Conservation (phyloP, 2,797 vertebrate species). For the Aldrovandia affinis region DNA sequence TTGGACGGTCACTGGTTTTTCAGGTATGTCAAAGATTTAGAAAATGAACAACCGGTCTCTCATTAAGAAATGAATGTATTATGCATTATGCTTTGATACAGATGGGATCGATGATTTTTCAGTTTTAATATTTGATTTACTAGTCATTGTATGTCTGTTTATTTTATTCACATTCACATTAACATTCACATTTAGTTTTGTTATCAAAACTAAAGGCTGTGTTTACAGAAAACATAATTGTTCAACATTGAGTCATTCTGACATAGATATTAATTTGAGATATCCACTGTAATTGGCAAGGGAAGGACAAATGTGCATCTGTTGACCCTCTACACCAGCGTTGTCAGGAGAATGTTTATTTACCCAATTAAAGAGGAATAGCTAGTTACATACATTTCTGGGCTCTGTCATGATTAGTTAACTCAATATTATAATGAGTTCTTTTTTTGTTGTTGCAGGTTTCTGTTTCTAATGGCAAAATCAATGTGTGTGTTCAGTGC, state of each 20-base stretch:
- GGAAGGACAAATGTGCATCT: not conserved
- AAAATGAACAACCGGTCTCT: not conserved
- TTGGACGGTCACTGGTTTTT: not conserved
- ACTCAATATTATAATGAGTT: conserved; percentile 61
- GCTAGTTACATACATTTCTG: conserved; percentile 21
- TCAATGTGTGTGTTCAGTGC: conserved; percentile 73
- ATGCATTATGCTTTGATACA: not conserved
- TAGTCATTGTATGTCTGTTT: not conserved
- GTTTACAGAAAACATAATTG: not conserved
- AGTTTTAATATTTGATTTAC: not conserved
- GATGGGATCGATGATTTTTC: not conserved
- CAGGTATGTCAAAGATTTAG: conserved; percentile 3
- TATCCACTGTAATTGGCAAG: conserved; percentile 4
- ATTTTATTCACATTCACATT: not conserved
- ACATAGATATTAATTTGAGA: conserved; percentile 1
- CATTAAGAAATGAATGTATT: not conserved
- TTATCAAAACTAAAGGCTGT: not conserved
- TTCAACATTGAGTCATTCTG: not conserved
- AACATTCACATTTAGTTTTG: not conserved
- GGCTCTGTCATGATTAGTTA: conserved; percentile 27
- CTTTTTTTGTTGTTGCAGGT: conserved; percentile 70
- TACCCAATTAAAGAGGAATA: conserved; percentile 30
- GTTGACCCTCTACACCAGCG: not conserved
- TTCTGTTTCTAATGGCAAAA: conserved; percentile 72
- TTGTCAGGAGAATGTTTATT: conserved; percentile 29